A percentile compares a stretch with the other conserved stretches of the same genome.
These are phyloP conservation scores for Diaperis boleti DNA, from an alignment of 2,888 invertebrate genomes.

Conservation along the genomic window DNA sequence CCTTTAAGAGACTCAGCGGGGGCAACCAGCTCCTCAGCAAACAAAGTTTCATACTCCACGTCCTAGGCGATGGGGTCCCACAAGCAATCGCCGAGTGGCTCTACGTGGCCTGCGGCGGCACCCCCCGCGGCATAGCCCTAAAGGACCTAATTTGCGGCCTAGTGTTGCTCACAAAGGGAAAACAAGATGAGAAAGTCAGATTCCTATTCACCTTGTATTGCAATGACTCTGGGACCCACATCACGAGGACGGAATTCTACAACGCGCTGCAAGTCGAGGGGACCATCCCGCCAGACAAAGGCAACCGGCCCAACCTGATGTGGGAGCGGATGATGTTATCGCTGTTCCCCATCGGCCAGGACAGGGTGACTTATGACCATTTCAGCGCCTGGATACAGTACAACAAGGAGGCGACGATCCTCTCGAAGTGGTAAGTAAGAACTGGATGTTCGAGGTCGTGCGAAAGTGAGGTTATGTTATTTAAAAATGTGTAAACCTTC, in stretches of 20 bases:
- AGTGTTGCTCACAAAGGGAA: slow-evolving; percentile 87
- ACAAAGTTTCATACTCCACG: slow-evolving; percentile 85
- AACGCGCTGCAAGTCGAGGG: slow-evolving; percentile 72
- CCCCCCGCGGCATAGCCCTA: slow-evolving; percentile 82
- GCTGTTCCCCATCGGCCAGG: slow-evolving; percentile 64
- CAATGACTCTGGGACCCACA: slow-evolving; percentile 81
- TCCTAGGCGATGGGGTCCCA: slow-evolving; percentile 89
- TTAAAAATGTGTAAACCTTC: no score
- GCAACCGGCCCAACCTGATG: slow-evolving; percentile 58
- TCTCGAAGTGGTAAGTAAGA: slow-evolving; percentile 77
- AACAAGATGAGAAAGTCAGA: slow-evolving; percentile 86
- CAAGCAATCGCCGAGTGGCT: slow-evolving; percentile 84
- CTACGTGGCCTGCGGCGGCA: slow-evolving; percentile 87
- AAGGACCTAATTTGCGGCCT: slow-evolving; percentile 88
- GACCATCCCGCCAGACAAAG: slow-evolving; percentile 51
- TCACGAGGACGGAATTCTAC: slow-evolving; percentile 81
- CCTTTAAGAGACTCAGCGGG: slow-evolving; percentile 87
- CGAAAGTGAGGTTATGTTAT: background rate
- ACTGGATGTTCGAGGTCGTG: background rate
- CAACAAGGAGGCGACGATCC: slow-evolving; percentile 81
- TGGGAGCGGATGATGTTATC: slow-evolving; percentile 64
- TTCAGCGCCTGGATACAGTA: slow-evolving; percentile 84
- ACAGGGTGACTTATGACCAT: slow-evolving; percentile 77
- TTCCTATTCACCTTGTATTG: slow-evolving; percentile 90
- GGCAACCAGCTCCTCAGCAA: slow-evolving; percentile 77